Conservation (phyloP, 2,888 invertebrate species). For the Scotopteryx bipunctaria region DNA sequence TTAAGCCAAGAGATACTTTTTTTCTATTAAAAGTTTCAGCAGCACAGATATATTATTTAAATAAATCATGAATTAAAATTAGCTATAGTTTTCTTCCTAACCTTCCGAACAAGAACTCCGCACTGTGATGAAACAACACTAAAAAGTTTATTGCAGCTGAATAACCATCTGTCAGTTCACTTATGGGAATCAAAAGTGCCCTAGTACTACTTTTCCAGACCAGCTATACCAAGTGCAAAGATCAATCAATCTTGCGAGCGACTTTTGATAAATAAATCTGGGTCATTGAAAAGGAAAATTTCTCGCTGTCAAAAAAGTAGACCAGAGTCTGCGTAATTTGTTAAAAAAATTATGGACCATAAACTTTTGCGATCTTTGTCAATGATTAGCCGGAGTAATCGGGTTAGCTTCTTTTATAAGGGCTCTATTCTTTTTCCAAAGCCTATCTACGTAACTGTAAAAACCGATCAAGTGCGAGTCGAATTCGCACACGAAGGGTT, state of each 20-base stretch:
- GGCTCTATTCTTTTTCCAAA: background rate
- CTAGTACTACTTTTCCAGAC: background rate
- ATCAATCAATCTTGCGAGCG: conserved; percentile 18
- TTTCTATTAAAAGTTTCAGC: no score
- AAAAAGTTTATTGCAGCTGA: background rate
- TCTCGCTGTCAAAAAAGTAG: conserved; percentile 7
- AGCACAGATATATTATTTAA: no score
- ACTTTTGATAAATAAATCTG: conserved; percentile 11
- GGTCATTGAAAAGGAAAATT: conserved; percentile 12
- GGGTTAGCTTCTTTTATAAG: background rate
- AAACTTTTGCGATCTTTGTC: background rate
- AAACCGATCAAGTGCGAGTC: no score
- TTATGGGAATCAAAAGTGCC: background rate
- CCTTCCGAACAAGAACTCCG: no score
- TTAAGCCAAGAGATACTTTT: no score
- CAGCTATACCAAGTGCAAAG: conserved; percentile 6
- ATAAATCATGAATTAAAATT: no score
- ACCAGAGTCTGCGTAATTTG: conserved; percentile 14
- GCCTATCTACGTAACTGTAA: no score
- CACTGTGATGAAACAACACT: background rate
- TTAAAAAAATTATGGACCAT: conserved; percentile 2
- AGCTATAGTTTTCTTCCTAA: no score
- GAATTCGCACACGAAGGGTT: no score
- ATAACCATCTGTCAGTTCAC: background rate
- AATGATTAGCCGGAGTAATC: background rate